These are phyloP conservation scores for Pristionchus japonicus DNA, from an alignment of 2,888 invertebrate species.

Conservation along the genomic window DNA sequence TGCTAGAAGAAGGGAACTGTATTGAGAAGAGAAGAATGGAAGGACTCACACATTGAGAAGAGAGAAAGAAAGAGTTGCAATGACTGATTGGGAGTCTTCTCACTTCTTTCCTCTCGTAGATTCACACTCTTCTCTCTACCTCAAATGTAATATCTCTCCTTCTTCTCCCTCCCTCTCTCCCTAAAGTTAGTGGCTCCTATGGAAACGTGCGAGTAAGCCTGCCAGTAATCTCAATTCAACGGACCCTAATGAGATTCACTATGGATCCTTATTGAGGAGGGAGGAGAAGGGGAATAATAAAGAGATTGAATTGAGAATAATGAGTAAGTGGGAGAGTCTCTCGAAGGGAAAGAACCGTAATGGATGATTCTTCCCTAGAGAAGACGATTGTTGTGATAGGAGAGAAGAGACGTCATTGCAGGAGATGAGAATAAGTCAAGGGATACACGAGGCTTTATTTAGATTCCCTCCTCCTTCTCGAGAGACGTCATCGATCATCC, in stretches of 20 bases:
- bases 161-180: neutral
- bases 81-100: neutral
- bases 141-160: slow-evolving; percentile 15
- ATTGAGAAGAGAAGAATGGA: neutral
- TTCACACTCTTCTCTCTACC: neutral
- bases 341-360: neutral
- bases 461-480: neutral
- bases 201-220: slow-evolving; percentile 4
- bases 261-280: neutral
- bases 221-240: neutral
- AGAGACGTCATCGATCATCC: neutral
- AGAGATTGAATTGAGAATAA: neutral
- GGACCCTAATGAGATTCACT: neutral
- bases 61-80: too few relatives aligned
- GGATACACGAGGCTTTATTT: neutral
- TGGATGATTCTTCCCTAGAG: neutral
- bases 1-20: neutral
- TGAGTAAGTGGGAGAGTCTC: neutral
- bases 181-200: neutral
- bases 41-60: slow-evolving; percentile 1
- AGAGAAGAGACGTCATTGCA: neutral
- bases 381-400: neutral
- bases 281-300: neutral
- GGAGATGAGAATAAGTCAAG: neutral
- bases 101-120: neutral